phyloP scores from a whole-genome alignment of 2,113 vertebrate genomes.

The Octodon degus region DNA sequence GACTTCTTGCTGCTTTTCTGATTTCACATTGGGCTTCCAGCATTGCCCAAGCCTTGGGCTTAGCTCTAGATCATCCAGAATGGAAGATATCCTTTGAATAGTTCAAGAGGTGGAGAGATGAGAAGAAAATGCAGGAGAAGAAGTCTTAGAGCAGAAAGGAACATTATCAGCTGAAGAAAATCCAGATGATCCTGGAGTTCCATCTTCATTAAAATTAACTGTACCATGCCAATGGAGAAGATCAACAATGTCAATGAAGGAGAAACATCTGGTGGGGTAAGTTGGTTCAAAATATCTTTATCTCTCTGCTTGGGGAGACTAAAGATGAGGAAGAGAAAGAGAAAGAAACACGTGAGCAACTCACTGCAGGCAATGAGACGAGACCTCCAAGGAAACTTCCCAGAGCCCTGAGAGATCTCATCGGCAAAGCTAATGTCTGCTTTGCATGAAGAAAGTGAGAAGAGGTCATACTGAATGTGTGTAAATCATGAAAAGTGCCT shows the following conservation, averaged over 20 bases:
- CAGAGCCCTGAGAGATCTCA: constrained; percentile 94
- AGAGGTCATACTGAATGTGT: constrained; percentile 97
- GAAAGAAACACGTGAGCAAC: constrained; percentile 85
- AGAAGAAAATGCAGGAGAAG: constrained; percentile 88
- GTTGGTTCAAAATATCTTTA: constrained; percentile 94
- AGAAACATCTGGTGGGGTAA: constrained; percentile 92
- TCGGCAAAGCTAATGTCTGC: constrained; percentile 98
- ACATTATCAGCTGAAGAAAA: constrained; percentile 80
- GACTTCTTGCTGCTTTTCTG: neutral
- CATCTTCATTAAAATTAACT: constrained; percentile 86
- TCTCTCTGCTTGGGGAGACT: constrained; percentile 94
- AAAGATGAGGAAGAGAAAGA: constrained; percentile 84
- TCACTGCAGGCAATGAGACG: constrained; percentile 93
- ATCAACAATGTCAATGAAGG: constrained; percentile 82
- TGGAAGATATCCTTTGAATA: constrained; percentile 97
- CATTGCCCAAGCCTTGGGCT: constrained; percentile 66
- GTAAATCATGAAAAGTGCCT: constrained; percentile 99
- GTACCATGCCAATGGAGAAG: constrained; percentile 66
- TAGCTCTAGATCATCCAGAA: constrained; percentile 95
- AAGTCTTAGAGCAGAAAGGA: constrained; percentile 71
- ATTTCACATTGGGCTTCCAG: accelerated
- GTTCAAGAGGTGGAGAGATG: constrained; percentile 94
- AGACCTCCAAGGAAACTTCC: constrained; percentile 96
- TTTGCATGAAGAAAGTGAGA: constrained; percentile 96
- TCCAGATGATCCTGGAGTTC: constrained; percentile 80